Percentiles rank a stretch among this genome's conserved stretches.
phyloP scores from a whole-genome alignment of 2,113 vertebrate genomes.

The Brienomyrus brachyistius region DNA sequence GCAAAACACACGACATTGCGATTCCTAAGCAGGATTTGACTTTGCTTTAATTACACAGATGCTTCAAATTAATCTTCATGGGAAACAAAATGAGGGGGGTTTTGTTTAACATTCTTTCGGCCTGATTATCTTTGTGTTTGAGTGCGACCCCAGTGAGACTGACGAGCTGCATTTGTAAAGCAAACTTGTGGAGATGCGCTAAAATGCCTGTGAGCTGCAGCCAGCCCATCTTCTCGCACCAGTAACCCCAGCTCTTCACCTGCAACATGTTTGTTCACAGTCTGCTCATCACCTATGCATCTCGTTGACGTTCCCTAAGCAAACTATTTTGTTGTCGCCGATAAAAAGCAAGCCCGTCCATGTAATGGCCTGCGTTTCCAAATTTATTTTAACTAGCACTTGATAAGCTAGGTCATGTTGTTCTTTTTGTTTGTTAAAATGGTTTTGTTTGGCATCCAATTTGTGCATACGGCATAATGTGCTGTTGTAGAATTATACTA shows the following conservation, averaged over 20 bases:
- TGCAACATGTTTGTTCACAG: background rate
- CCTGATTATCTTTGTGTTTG: background rate
- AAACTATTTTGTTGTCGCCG: background rate
- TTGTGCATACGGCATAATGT: background rate
- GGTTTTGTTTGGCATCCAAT: background rate
- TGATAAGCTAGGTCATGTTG: background rate
- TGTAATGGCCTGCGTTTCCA: background rate
- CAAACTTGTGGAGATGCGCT: background rate
- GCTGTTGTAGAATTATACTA: background rate
- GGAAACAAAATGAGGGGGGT: slow-evolving; percentile 12
- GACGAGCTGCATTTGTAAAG: background rate
- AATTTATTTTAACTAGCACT: background rate
- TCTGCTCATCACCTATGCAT: slow-evolving; percentile 3
- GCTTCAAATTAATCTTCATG: background rate
- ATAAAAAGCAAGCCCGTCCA: background rate
- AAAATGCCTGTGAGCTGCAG: background rate
- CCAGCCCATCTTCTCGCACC: background rate
- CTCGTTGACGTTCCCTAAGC: background rate
- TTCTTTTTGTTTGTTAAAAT: background rate
- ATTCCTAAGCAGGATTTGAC: background rate
- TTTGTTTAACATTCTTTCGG: slow-evolving; percentile 15
- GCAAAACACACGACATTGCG: background rate
- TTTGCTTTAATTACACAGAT: slow-evolving; percentile 14
- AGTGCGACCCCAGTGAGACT: background rate
- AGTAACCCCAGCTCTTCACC: background rate